phyloP scores from a whole-genome alignment of 2,113 vertebrate genomes.

The Oncorhynchus keta region DNA sequence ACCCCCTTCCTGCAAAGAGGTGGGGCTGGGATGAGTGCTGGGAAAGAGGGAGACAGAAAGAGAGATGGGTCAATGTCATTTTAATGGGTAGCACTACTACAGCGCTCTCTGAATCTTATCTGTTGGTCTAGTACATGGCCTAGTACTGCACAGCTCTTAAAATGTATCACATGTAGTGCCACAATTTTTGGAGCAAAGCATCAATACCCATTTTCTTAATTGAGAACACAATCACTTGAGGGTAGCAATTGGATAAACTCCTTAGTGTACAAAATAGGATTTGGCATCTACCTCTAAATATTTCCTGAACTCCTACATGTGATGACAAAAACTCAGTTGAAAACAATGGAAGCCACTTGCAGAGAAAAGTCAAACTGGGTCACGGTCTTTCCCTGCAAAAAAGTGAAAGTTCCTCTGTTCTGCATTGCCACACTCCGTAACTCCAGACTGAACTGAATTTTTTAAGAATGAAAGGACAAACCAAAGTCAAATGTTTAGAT shows the following conservation, averaged over 20 bases:
- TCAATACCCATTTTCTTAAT: too few relatives aligned
- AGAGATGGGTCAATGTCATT: constrained; percentile 57
- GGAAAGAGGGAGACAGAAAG: constrained; percentile 16
- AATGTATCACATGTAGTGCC: not conserved
- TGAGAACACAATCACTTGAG: too few relatives aligned
- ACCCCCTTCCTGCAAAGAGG: constrained; percentile 60
- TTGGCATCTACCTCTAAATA: too few relatives aligned
- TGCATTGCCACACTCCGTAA: constrained; percentile 48
- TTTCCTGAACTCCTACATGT: not conserved
- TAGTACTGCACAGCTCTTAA: not conserved
- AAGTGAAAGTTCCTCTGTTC: constrained; percentile 41
- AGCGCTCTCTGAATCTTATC: not conserved
- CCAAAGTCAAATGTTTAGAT: constrained; percentile 18
- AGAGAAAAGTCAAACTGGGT: constrained; percentile 43
- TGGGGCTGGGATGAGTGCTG: constrained; percentile 48
- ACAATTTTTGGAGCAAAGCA: too few relatives aligned
- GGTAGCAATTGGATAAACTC: too few relatives aligned
- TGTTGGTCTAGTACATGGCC: not conserved
- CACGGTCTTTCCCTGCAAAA: constrained; percentile 63
- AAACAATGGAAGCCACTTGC: not conserved
- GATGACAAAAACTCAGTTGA: not conserved
- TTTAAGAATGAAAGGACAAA: constrained; percentile 71
- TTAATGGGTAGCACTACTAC: constrained; percentile 66
- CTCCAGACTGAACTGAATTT: constrained; percentile 68
- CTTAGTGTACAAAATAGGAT: too few relatives aligned